Evolutionary conservation across 2,113 vertebrate genomes (phyloP).

Genomic region (Albula goreensis): DNA sequence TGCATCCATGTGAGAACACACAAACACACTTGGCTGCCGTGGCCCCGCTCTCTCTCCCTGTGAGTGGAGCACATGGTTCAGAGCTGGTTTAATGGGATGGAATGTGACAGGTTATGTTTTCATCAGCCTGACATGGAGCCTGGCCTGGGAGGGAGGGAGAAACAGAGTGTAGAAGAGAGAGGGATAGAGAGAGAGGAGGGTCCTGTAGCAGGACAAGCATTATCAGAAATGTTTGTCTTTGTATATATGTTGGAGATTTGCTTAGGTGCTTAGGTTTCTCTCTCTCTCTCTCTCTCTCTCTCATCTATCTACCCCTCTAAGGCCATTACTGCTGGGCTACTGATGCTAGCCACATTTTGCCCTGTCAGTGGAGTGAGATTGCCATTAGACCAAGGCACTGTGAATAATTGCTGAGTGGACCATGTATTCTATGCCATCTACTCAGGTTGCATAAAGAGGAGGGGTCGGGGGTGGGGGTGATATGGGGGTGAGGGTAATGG

Average conservation of each 20-base stretch:
- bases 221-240: slow-evolving; percentile 61
- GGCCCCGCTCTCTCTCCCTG: slow-evolving; percentile 40
- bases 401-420: slow-evolving; percentile 69
- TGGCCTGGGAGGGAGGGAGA: slow-evolving; percentile 50
- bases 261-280: slow-evolving; percentile 41
- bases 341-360: slow-evolving; percentile 56
- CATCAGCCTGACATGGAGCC: slow-evolving; percentile 68
- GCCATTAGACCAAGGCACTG: slow-evolving; percentile 67
- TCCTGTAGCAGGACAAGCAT: slow-evolving; percentile 51
- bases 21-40: slow-evolving; percentile 59
- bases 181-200: slow-evolving; percentile 23
- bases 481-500: slow-evolving; percentile 42
- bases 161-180: slow-evolving; percentile 26
- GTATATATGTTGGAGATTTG: slow-evolving; percentile 63
- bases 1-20: slow-evolving; percentile 64
- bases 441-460: slow-evolving; percentile 52
- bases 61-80: slow-evolving; percentile 68
- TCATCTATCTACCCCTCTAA: background rate
- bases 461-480: slow-evolving; percentile 15
- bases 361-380: slow-evolving; percentile 62
- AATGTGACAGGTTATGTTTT: slow-evolving; percentile 78
- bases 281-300: background rate
- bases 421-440: slow-evolving; percentile 57
- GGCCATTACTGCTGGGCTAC: slow-evolving; percentile 61
- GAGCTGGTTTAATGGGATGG: slow-evolving; percentile 78